Conservation (phyloP, 1,140 invertebrate species). For the Plectus sambesii region DNA sequence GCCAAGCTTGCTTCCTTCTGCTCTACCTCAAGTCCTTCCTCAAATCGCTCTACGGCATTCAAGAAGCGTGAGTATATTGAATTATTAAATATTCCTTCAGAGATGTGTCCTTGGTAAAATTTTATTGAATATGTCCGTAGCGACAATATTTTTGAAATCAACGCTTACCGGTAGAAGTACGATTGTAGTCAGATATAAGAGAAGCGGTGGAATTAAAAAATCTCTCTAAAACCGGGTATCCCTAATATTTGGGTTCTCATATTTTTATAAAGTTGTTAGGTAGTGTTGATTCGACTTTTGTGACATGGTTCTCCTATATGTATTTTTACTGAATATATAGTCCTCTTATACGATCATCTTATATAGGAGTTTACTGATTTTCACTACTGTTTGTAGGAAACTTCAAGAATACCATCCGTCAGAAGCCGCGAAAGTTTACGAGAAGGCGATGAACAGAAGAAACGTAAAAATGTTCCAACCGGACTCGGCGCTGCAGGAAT, state of each 20-base stretch:
- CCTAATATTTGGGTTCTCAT: not conserved
- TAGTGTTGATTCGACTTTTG: constrained; percentile 8
- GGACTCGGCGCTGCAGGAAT: constrained; percentile 29
- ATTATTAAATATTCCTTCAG: constrained; percentile 1
- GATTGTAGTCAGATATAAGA: too few species aligned
- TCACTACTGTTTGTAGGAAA: constrained; percentile 58
- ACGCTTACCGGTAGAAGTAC: too few species aligned
- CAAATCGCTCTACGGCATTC: constrained; percentile 36
- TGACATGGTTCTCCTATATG: not conserved
- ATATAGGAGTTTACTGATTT: not conserved
- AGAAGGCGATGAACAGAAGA: constrained; percentile 63
- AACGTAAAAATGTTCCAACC: constrained; percentile 37
- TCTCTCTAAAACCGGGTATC: not conserved
- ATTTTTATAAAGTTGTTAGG: not conserved
- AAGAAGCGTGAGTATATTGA: constrained; percentile 30
- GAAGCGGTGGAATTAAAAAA: not conserved
- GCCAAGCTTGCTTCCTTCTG: constrained; percentile 40
- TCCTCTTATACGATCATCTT: not conserved
- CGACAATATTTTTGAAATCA: too few species aligned
- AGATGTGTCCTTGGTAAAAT: too few species aligned
- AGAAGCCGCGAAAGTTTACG: constrained; percentile 84
- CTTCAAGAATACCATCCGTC: constrained; percentile 88
- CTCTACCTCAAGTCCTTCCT: constrained; percentile 38
- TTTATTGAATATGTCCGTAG: too few species aligned
- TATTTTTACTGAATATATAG: not conserved